Evolutionary conservation across 2,113 vertebrate species (phyloP), one percentile per base, ranked within the genome.

Genomic region (Bolborhynchus lineola): DNA sequence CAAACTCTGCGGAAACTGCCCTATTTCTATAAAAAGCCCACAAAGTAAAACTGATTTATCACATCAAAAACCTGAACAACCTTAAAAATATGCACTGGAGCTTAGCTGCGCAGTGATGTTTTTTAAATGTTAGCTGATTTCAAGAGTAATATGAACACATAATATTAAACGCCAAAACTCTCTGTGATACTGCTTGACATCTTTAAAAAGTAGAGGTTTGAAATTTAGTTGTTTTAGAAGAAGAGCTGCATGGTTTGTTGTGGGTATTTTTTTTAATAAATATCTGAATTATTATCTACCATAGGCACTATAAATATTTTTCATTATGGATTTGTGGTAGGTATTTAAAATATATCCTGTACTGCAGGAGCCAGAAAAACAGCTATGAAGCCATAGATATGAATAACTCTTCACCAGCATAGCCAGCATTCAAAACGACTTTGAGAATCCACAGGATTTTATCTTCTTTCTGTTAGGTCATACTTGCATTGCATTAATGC

Each of bases 251-350:
- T 13, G 13, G 57, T 24, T 35, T 59, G 57, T 24, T 55, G 53
- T 33, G 17, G 8, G 4, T 0, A 2, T 85, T 94, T 88, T 89
- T 92, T 94, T 94, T n/a, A 90, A 83, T 64, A 93, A 90, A 88
- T 92, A 78, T 83, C 50, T 96, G 55, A 90, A 95, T 86, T 2
- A 93, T 86, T 88, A 86, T 76, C 55, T 90, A 82, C 79, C 88
- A 35, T 49, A 75, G 35, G 17, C 21, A 0, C 93, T 81, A 86
- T 92, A 97, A 95, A 96, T 96, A 96, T 84, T 93, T 88, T 82
- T 88, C 53, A 80, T 90, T 75, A 94, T 96, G 76, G 90, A 92
- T 93, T 95, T 90, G 95, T 92, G 92, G 94, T 83, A 75, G 42
- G 74, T 67, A 50, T 94, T 95, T 93, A 64, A 88, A 95, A 88